Base-by-base conservation (phyloP, 2,888 invertebrate species). In the Salticus scenicus region DNA sequence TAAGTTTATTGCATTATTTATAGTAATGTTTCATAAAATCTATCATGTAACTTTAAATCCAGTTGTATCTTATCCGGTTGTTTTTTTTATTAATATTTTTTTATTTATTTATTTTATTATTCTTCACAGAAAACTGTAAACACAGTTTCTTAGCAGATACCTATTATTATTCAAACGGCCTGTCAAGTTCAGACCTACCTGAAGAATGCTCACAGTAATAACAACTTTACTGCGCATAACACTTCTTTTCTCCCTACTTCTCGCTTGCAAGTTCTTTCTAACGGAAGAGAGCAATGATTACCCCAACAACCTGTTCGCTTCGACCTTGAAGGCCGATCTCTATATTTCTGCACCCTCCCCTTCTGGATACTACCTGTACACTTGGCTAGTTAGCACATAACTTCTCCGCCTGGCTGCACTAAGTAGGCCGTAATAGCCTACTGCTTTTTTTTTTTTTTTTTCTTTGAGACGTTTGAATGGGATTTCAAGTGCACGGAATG, bases 261-360 rank as follows among this genome's bases (percentile, higher is more conserved):
- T 47, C n/a, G 57, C 57, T 57, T 57, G 24, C 14, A 17, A 47
- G 47, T 17, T 24, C 24, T 24, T 24, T 5, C 24, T 80, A 80
- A 80, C 80, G 73, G 73, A 69, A 73, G 73, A 30, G 17, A 24
- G 47, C 51, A 73, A 73, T 73, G 27, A 47, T 64, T 82, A 63
- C 42, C 63, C 24, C 27, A 31, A 47, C 76, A 82, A 82, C 75
- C 71, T 71, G 76, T 76, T 75, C 63, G 64, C 41, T 71, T 76
- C 75, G 82, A 82, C 82, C 82, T 82, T 82, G 82, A 82, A 82
- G 82, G 76, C 63, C 75, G 75, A 82, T 66, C 57, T 41, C 24
- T 10, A 27, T 17, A 17, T 37, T 28, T 27, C 42, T 24, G 0
- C 27, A 28, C 42, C 42, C 70, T 42, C 28, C 41, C 42, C 70